Base-by-base conservation (phyloP, 2,888 invertebrate species). In the Clitarchus hookeri region DNA sequence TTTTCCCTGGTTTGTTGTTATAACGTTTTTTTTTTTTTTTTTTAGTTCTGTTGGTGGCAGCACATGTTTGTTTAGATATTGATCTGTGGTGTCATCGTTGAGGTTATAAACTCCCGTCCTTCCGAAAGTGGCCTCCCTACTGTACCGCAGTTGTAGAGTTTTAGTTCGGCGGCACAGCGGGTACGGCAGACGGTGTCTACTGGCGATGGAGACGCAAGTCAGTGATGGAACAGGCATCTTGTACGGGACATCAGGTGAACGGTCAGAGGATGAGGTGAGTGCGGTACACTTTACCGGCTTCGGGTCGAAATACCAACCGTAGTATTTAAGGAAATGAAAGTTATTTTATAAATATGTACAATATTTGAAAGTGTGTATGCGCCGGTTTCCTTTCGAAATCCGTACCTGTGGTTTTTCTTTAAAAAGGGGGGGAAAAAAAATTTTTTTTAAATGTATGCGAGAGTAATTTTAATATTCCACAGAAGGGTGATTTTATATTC, bases 161-260 rank as follows among this genome's bases (percentile, higher is more conserved):
- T 36, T 82, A 36, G 82, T 82, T 82, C 27, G 1, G 36, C 27
- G 44, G 23, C 26, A 82, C 23, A 6, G 36, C 44, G 0, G 27
- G 82, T 36, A 36, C 36, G 23, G 36, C 16, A 82, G 44, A 27
- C 82, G 36, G 44, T 27, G 44, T 82, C 44, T 26, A 36, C 19
- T 36, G 82, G n/a, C 27, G 44, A 82, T 82, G 82, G 82, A 82
- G 44, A 82, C 82, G 19, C 82, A 82, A 82, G 82, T 82, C 23
- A 44, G 82, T 44, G 82, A 82, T 23, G 82, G 82, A 12, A 82
- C 27, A 23, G 82, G 82, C 13, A 27, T 82, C 36, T 82, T 36
- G 44, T 82, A 82, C 19, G 27, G 44, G 82, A 36, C 82, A 19
- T 82, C 82, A 36, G 23, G 82, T 11, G 82, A 82, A 36, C 27